Percentiles rank a stretch among this genome's conserved stretches.
Conservation (phyloP, 2,113 vertebrate genomes). For the Pelobates fuscus region DNA sequence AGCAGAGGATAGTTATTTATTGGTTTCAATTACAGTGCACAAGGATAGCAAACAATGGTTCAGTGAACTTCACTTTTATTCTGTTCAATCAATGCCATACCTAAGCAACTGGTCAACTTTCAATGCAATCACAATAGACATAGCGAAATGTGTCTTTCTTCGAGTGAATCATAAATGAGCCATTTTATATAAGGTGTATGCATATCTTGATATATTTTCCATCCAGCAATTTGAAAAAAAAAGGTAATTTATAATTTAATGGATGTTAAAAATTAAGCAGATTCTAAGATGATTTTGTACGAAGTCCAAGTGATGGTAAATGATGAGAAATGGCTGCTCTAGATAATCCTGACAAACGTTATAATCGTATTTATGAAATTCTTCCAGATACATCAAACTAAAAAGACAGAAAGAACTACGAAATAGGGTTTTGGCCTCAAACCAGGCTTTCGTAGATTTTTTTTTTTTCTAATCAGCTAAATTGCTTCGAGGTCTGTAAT, state of each 20-base stretch:
- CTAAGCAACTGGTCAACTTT: constrained; percentile 28
- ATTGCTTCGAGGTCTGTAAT: no score
- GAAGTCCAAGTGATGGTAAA: not conserved
- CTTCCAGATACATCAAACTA: not conserved
- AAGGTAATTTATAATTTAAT: not conserved
- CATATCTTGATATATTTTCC: not conserved
- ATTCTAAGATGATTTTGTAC: not conserved
- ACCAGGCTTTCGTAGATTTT: no score
- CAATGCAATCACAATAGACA: constrained; percentile 10
- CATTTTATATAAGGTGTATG: not conserved
- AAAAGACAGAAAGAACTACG: no score
- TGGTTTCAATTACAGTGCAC: constrained; percentile 44
- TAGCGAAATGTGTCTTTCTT: not conserved
- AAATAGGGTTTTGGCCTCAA: no score
- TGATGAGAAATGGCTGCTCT: not conserved
- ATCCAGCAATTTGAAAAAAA: not conserved
- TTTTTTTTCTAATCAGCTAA: no score
- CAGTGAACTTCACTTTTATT: constrained; percentile 41
- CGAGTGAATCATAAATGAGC: not conserved
- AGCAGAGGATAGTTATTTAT: constrained; percentile 39
- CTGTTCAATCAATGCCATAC: constrained; percentile 25
- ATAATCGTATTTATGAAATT: not conserved
- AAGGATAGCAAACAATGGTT: constrained; percentile 43
- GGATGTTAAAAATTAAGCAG: not conserved
- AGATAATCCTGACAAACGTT: not conserved